Evolutionary conservation across 53 echinoderm and acorn worm species (phyloP).

Genomic region (Echinometra lucunter): DNA sequence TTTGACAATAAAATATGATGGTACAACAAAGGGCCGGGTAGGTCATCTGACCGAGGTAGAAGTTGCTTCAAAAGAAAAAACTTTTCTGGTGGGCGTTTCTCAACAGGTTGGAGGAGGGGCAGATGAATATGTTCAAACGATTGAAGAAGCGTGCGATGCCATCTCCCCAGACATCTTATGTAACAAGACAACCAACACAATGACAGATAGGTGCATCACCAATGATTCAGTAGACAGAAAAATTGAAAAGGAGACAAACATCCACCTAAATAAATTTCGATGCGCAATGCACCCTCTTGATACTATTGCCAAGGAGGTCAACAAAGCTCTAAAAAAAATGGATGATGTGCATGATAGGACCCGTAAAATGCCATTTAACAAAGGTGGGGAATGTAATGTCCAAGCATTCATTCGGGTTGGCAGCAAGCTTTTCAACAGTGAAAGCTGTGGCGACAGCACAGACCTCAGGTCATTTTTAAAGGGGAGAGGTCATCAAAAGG

Average conservation of each 20-base stretch:
- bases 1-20: slow-evolving; percentile 48
- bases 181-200: background rate
- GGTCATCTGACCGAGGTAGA: slow-evolving; percentile 15
- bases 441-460: slow-evolving; percentile 32
- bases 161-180: background rate
- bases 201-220: slow-evolving; percentile 47
- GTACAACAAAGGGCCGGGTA: slow-evolving; percentile 36
- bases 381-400: slow-evolving; percentile 15
- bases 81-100: background rate
- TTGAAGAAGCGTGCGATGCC: background rate
- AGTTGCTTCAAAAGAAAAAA: background rate
- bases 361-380: slow-evolving; percentile 42
- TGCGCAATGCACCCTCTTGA: slow-evolving; percentile 52
- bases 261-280: background rate
- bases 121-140: background rate
- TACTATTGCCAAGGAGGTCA: slow-evolving; percentile 9
- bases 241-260: background rate
- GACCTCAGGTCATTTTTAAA: background rate
- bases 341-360: too few species aligned
- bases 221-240: slow-evolving; percentile 22
- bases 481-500: background rate
- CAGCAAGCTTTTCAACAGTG: slow-evolving; percentile 28
- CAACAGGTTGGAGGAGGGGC: slow-evolving; percentile 35
- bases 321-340: background rate
- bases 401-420: slow-evolving; percentile 32